Conservation (phyloP, 2,888 invertebrate species). For the Temnothorax rugatulus region DNA sequence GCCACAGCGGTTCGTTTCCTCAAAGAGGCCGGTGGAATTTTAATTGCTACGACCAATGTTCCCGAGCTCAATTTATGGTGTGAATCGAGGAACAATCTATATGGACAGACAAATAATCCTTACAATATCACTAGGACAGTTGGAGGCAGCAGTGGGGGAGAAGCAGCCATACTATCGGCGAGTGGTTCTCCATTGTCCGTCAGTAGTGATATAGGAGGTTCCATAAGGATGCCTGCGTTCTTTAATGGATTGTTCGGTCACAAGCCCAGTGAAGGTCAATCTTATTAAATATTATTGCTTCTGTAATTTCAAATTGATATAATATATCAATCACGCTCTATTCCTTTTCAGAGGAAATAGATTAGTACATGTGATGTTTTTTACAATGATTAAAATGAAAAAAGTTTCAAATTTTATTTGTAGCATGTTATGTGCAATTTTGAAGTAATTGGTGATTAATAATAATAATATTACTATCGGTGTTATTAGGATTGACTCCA, state of each 20-base stretch:
- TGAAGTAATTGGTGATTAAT: slow-evolving; percentile 32
- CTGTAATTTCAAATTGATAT: background rate
- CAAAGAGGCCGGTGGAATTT: slow-evolving; percentile 94
- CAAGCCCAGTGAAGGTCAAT: slow-evolving; percentile 91
- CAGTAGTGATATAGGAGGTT: slow-evolving; percentile 98
- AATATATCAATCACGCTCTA: background rate
- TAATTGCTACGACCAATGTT: slow-evolving; percentile 96
- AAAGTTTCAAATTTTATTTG: slow-evolving; percentile 30
- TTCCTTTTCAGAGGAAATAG: background rate
- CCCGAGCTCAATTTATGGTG: slow-evolving; percentile 97
- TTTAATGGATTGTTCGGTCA: slow-evolving; percentile 96
- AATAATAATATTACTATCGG: background rate
- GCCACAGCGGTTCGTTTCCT: slow-evolving; percentile 92
- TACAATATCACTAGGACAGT: slow-evolving; percentile 94
- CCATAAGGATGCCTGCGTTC: slow-evolving; percentile 96
- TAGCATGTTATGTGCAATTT: slow-evolving; percentile 18
- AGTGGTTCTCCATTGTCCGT: slow-evolving; percentile 94
- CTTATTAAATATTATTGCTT: slow-evolving; percentile 59
- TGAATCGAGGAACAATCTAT: slow-evolving; percentile 95
- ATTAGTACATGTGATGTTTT: slow-evolving; percentile 25
- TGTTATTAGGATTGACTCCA: slow-evolving; percentile 88
- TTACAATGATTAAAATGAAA: background rate
- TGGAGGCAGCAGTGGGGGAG: slow-evolving; percentile 98
- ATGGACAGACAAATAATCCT: slow-evolving; percentile 96
- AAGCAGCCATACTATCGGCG: slow-evolving; percentile 92